Base-by-base conservation (phyloP, 1,140 invertebrate genomes). In the Drosophila funebris region DNA sequence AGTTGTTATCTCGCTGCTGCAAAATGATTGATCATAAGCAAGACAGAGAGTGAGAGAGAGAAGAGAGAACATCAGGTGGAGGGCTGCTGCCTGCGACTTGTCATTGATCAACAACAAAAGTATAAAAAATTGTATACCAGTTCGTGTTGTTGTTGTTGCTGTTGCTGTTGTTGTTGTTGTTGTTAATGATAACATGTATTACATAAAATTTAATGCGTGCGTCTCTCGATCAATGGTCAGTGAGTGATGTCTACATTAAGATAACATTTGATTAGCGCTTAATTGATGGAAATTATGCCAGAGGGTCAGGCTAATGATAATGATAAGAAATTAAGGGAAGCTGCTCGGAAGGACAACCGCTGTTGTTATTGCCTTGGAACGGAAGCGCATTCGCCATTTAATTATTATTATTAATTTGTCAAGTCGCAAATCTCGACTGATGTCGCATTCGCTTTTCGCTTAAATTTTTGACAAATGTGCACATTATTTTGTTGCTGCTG, bases 11-110 rank as follows among this genome's bases (percentile, higher is more conserved):
- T 85, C 48, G 13, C 7, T 18, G 61, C 63, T 60, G 63, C 69
- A 82, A 73, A 71, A 82, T 87, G 82, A 87, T 87, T 87, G 82
- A 87, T 87, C 83, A 87, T 87, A 76, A 76, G 82, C 77, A 77
- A 81, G 73, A 41, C 44, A 44, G 44, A 46, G 44, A 75, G 53
- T 43, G 27, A 24, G 46, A 16, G 41, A 64, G 60, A 27, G 41
- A 20, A 37, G 33, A n/a, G 29, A 64, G 50, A 24, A 37, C 31
- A 56, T 81, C 63, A 80, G 62, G 73, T 73, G 67, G 43, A 33
- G 24, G 50, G 60, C 46, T 27, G 60, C 46, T 27, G 60, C 37
- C 24, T 36, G 41, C 56, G 9, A 48, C 44, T 76, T 83, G 76
- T 77, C 73, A 77, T 85, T 84, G 73, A 73, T 79, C 80, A 29